These are phyloP conservation scores for Brachycybe producta DNA, from an alignment of 2,888 invertebrate species.

Conservation along the genomic window DNA sequence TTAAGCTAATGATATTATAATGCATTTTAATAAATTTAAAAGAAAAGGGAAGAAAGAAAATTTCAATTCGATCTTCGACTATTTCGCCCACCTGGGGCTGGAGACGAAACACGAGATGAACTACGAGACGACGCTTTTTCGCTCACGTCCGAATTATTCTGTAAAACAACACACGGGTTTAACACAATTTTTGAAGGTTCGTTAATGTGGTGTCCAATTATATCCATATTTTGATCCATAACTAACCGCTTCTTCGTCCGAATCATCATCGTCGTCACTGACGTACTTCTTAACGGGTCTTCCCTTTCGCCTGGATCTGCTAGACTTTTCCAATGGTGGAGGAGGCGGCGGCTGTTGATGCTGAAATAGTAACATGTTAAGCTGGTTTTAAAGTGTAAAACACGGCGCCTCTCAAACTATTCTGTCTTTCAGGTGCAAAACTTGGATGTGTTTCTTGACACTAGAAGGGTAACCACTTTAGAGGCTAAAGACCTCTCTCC, in stretches of 20 bases:
- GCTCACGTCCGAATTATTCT: conserved; percentile 15
- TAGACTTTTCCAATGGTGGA: background rate
- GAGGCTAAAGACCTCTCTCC: no score
- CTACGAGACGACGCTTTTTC: conserved; percentile 15
- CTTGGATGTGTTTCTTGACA: no score
- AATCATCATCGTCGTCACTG: conserved; percentile 14
- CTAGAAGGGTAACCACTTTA: no score
- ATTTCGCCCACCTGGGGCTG: conserved; percentile 11
- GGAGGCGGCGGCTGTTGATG: background rate
- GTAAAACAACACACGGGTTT: background rate
- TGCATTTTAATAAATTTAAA: no score
- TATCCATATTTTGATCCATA: background rate
- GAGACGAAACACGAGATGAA: conserved; percentile 15
- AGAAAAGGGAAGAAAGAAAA: no score
- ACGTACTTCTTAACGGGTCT: conserved; percentile 13
- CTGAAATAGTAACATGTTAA: background rate
- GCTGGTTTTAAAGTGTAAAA: no score
- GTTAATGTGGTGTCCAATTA: background rate
- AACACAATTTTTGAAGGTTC: background rate
- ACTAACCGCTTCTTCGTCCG: conserved; percentile 2
- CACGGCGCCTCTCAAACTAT: no score
- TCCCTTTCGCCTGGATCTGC: conserved; percentile 2
- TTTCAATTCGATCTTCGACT: conserved; percentile 5
- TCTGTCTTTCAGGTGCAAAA: no score
- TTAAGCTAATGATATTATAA: no score